phyloP scores from a whole-genome alignment of 2,888 invertebrate genomes.

The Orchesellides sinensis region DNA sequence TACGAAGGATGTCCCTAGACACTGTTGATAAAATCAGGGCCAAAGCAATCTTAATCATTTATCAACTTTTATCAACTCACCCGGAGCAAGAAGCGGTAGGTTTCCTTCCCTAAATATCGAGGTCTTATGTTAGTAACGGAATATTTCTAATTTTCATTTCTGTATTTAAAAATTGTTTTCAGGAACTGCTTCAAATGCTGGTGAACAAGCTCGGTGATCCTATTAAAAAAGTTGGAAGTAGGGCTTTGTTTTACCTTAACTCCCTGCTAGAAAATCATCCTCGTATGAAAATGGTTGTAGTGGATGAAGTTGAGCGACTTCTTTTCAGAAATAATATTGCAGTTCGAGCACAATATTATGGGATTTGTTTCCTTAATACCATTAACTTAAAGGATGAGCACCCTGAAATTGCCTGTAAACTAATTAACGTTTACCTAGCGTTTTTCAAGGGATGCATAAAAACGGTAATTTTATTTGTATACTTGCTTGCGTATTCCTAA shows the following conservation, averaged over 20 bases:
- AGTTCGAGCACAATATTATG: conserved; percentile 92
- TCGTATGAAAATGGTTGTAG: conserved; percentile 93
- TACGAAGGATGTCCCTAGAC: conserved; percentile 87
- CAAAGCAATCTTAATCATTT: conserved; percentile 87
- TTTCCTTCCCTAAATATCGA: conserved; percentile 2
- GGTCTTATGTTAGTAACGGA: not conserved
- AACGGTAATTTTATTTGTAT: conserved; percentile 79
- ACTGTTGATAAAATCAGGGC: conserved; percentile 88
- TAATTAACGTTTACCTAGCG: conserved; percentile 95
- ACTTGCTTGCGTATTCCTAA: not conserved
- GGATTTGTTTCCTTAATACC: conserved; percentile 93
- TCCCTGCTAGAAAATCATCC: conserved; percentile 90
- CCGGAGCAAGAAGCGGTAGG: conserved; percentile 90
- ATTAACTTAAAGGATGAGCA: conserved; percentile 87
- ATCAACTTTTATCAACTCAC: conserved; percentile 85
- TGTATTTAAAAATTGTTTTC: conserved; percentile 66
- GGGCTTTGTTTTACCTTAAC: conserved; percentile 90
- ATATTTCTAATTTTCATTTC: conserved; percentile 61
- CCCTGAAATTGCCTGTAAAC: conserved; percentile 85
- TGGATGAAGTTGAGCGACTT: conserved; percentile 92
- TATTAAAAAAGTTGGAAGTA: conserved; percentile 89
- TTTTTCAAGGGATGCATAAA: conserved; percentile 96
- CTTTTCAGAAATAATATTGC: conserved; percentile 91
- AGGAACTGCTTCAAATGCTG: conserved; percentile 87
- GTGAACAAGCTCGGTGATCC: conserved; percentile 99